phyloP scores from a whole-genome alignment of 2,797 vertebrate genomes.

The Gymnothorax javanicus region DNA sequence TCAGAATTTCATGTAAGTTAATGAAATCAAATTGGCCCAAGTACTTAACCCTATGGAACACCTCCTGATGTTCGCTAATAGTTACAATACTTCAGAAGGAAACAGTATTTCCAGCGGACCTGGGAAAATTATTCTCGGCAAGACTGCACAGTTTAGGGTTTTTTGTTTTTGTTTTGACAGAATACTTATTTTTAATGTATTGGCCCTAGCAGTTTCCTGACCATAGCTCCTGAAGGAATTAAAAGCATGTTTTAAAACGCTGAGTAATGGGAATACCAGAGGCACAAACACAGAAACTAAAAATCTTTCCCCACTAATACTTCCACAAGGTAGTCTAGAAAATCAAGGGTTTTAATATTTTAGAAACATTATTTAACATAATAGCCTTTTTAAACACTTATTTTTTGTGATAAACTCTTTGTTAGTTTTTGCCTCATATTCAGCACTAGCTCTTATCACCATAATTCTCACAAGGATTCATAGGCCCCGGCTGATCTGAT shows the following conservation, averaged over 20 bases:
- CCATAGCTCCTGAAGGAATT: not conserved
- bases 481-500: not conserved
- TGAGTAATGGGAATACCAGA: slow-evolving; percentile 19
- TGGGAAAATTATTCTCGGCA: not conserved
- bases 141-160: not conserved
- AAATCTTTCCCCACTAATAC: slow-evolving; percentile 24
- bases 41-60: not conserved
- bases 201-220: not conserved
- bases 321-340: not conserved
- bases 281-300: slow-evolving; percentile 57
- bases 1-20: not conserved
- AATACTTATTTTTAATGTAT: slow-evolving; percentile 1
- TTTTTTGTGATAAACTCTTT: not conserved
- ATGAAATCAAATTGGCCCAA: not conserved
- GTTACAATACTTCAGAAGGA: not conserved
- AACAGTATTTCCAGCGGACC: not conserved
- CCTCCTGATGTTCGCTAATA: not conserved
- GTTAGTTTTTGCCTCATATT: not conserved
- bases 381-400: slow-evolving; percentile 20
- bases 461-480: not conserved
- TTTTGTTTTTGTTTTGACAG: not conserved
- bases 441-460: not conserved
- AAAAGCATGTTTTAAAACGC: not conserved
- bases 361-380: slow-evolving; percentile 30
- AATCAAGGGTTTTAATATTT: not conserved